Conservation (phyloP, 1,140 invertebrate species). For the Pseudomyrmex sp. region DNA sequence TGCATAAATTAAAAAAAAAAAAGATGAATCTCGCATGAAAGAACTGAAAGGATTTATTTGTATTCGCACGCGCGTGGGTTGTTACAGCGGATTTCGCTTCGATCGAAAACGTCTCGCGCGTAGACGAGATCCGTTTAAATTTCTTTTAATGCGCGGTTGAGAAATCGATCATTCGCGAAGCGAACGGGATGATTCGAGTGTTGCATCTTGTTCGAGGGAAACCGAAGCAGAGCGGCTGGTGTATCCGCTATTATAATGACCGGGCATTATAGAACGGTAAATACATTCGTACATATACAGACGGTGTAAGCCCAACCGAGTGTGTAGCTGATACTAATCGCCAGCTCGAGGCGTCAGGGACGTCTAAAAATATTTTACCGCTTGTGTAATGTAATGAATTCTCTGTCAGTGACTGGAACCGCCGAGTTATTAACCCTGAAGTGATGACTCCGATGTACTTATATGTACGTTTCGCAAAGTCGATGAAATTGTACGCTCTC, state of each 20-base stretch:
- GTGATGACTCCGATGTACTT: not conserved
- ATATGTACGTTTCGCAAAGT: not conserved
- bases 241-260: conserved; percentile 15
- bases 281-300: conserved; percentile 7
- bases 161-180: conserved; percentile 36
- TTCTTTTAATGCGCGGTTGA: conserved; percentile 1
- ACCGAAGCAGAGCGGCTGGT: not conserved
- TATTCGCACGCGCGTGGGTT: not conserved
- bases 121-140: not conserved
- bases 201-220: conserved; percentile 29
- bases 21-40: not conserved
- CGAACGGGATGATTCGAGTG: conserved; percentile 19
- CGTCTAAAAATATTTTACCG: conserved; percentile 30
- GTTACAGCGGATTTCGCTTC: conserved; percentile 21
- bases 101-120: not conserved
- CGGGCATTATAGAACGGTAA: not conserved
- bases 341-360: conserved; percentile 12
- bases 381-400: conserved; percentile 4
- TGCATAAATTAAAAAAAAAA: not conserved
- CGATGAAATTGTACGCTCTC: not conserved
- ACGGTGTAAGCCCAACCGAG: not conserved
- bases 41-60: conserved; percentile 12
- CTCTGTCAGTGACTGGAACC: conserved; percentile 2
- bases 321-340: not conserved
- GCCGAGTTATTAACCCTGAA: conserved; percentile 22